A percentile compares a stretch with the other conserved stretches of the same genome.
phyloP scores from a whole-genome alignment of 1,140 invertebrate genomes.

The Bathynomus jamesi region DNA sequence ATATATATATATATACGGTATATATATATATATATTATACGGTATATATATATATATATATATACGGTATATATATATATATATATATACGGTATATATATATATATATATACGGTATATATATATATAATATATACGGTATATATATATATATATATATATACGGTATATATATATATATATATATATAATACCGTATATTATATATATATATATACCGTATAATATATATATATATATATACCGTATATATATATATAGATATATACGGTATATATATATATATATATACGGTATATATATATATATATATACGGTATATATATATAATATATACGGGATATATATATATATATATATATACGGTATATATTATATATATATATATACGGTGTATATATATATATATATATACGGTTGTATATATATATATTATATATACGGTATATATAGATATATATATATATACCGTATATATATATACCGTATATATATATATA shows the following conservation, averaged over 20 bases:
- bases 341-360: not conserved
- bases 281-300: too few relatives aligned
- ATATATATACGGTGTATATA: not conserved
- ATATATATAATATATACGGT: not conserved
- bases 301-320: slow-evolving; percentile 8
- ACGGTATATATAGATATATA: not conserved
- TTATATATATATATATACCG: slow-evolving; percentile 4
- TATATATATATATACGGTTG: not conserved
- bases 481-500: not conserved
- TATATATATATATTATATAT: not conserved
- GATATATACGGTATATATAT: slow-evolving; percentile 6
- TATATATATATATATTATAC: not conserved
- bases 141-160: slow-evolving; percentile 3
- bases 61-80: not conserved
- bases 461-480: not conserved
- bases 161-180: not conserved
- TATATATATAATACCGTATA: slow-evolving; percentile 1
- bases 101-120: too few relatives aligned
- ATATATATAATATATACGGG: slow-evolving; percentile 4
- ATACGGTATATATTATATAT: not conserved
- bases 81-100: not conserved
- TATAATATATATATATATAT: not conserved
- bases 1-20: too few relatives aligned
- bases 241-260: slow-evolving; percentile 1
- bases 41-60: not conserved